A percentile compares a stretch with the other conserved stretches of the same genome.
These are phyloP conservation scores for Allacma fusca DNA, from an alignment of 2,888 invertebrate genomes.

Conservation along the genomic window DNA sequence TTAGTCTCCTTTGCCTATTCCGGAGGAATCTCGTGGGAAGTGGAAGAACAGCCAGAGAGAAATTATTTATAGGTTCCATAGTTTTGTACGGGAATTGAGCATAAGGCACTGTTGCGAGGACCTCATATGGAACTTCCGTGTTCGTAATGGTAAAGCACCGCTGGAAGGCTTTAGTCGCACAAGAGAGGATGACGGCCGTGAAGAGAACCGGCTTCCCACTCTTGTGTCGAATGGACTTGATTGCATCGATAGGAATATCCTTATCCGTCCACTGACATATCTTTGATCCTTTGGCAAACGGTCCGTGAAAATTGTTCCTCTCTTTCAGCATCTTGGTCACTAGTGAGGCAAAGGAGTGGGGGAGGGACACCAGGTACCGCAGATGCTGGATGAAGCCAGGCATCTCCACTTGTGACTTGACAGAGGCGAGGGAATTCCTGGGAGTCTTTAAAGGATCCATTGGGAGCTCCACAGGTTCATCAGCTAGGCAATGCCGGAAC, in stretches of 20 bases:
- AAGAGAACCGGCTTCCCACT: constrained; percentile 34
- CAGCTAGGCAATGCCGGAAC: constrained; percentile 55
- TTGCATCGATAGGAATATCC: constrained; percentile 47
- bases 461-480: constrained; percentile 49
- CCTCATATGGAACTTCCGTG: constrained; percentile 48
- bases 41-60: constrained; percentile 51
- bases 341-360: constrained; percentile 53
- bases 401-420: not conserved
- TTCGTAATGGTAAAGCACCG: constrained; percentile 49
- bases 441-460: constrained; percentile 53
- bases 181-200: constrained; percentile 51
- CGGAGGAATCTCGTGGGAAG: constrained; percentile 47
- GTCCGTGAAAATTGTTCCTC: constrained; percentile 52
- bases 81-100: constrained; percentile 53
- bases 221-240: constrained; percentile 50
- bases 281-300: constrained; percentile 47
- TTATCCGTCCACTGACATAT: constrained; percentile 52
- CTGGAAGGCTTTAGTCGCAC: constrained; percentile 52
- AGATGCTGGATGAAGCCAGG: not conserved
- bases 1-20: constrained; percentile 9
- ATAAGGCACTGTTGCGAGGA: constrained; percentile 54
- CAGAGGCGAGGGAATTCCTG: not conserved
- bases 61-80: constrained; percentile 53
- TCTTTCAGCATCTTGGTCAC: constrained; percentile 49
- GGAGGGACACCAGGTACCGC: constrained; percentile 38